phyloP scores from a whole-genome alignment of 2,888 invertebrate species.

The Nymphalis c-album region DNA sequence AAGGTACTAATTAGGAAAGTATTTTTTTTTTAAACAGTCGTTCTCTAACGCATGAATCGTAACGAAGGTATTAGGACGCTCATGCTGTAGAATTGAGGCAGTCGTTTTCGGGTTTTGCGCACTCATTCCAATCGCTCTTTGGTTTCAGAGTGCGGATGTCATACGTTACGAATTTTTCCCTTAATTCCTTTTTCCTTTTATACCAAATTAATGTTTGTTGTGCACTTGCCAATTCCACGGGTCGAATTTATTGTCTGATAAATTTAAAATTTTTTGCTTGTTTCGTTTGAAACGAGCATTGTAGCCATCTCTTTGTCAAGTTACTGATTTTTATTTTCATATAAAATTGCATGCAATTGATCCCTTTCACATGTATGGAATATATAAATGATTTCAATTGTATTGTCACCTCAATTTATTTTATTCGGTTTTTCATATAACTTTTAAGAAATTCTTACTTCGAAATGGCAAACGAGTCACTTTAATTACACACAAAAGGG shows the following conservation, averaged over 20 bases:
- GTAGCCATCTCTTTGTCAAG: slow-evolving; percentile 10
- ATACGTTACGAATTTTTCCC: slow-evolving; percentile 64
- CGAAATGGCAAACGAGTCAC: no score
- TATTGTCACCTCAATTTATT: neutral
- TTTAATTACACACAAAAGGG: no score
- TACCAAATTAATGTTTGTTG: slow-evolving; percentile 38
- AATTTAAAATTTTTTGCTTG: slow-evolving; percentile 16
- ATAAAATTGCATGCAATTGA: slow-evolving; percentile 6
- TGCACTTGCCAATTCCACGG: slow-evolving; percentile 31
- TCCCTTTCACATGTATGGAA: neutral
- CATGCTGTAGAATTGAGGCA: slow-evolving; percentile 43
- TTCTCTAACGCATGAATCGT: no score
- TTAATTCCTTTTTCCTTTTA: slow-evolving; percentile 53
- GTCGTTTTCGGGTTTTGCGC: slow-evolving; percentile 48
- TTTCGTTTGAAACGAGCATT: slow-evolving; percentile 14
- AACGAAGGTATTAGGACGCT: slow-evolving; percentile 3
- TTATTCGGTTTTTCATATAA: no score
- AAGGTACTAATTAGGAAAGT: no score
- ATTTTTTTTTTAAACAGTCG: no score
- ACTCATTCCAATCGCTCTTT: slow-evolving; percentile 60
- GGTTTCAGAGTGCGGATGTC: slow-evolving; percentile 65
- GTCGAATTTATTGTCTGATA: slow-evolving; percentile 29
- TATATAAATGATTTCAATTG: slow-evolving; percentile 1
- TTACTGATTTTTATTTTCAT: slow-evolving; percentile 8
- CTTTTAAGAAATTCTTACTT: no score